Base-by-base conservation (phyloP, 2,888 invertebrate species). In the Euspilapteryx auroguttella region DNA sequence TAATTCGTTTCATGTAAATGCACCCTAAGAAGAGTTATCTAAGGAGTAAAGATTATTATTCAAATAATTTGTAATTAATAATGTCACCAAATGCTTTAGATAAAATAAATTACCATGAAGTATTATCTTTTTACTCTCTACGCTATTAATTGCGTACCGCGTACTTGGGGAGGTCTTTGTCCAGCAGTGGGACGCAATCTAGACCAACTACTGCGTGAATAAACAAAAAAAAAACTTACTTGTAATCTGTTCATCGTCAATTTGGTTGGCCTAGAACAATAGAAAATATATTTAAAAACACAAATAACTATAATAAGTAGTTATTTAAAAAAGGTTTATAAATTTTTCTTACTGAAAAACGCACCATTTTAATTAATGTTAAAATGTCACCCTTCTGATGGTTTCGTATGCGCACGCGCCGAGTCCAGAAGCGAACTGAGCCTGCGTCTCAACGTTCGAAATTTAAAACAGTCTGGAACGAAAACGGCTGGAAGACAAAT, bases 191-290 rank as follows among this genome's bases (percentile, higher is more conserved):
- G 6, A 7, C 9, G 9, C 9, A 20, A 7, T 20, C 9, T 20
- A 20, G 9, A 20, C 20, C 14, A 25, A 14, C n/a, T n/a, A n/a
- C n/a, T n/a, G n/a, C n/a, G n/a, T n/a, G n/a, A n/a, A n/a, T n/a
- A n/a, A n/a, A n/a, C n/a, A n/a, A n/a, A n/a, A n/a, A n/a, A 14
- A 21, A 29, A 22, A 71, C 75, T 75, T 41, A 78, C 78, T 76
- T 32, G 69, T 56, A 27, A 76, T 66, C 45, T 78, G 76, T 41
- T 76, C 77, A 35, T 77, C 75, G 36, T 77, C 77, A 25, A 66
- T 51, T 45, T 63, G 63, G 30, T 45, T 58, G 24, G 49, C 57
- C 59, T 69, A 31, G 29, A 34, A 37, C 24, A 30, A 34, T 11
- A 26, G 27, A 35, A 61, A 56, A 35, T 29, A 39, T 31, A 42